Conservation (phyloP, 2,888 invertebrate species). For the Margaritifera margaritifera region DNA sequence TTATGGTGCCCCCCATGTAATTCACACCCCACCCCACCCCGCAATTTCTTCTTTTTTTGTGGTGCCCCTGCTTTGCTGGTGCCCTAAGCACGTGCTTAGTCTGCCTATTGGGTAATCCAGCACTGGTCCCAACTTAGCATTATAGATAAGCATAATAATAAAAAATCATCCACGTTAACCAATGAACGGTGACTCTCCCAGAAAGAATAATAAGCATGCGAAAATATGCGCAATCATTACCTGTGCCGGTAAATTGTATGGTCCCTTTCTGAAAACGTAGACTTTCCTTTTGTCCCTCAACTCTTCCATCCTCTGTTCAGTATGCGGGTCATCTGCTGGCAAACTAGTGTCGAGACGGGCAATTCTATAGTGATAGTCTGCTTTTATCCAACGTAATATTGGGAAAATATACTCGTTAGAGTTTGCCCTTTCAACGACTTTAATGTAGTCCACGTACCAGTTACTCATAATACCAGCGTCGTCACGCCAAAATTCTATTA, state of each 20-base stretch:
- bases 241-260: slow-evolving; percentile 54
- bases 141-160: too few relatives aligned
- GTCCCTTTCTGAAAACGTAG: slow-evolving; percentile 49
- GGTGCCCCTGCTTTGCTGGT: too few relatives aligned
- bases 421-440: slow-evolving; percentile 48
- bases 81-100: too few relatives aligned
- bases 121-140: too few relatives aligned
- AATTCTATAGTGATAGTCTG: slow-evolving; percentile 66
- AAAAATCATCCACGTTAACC: too few relatives aligned
- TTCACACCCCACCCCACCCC: too few relatives aligned
- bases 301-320: slow-evolving; percentile 69
- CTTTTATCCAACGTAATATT: slow-evolving; percentile 72
- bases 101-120: too few relatives aligned
- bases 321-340: slow-evolving; percentile 71
- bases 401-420: slow-evolving; percentile 64
- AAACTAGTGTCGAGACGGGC: slow-evolving; percentile 71
- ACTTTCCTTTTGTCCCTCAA: slow-evolving; percentile 67
- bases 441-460: slow-evolving; percentile 72
- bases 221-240: slow-evolving; percentile 30
- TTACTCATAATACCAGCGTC: slow-evolving; percentile 66
- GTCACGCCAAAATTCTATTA: slow-evolving; percentile 72
- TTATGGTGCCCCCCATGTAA: too few relatives aligned
- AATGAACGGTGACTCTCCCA: too few relatives aligned
- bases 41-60: too few relatives aligned
- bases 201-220: not conserved